Base-by-base conservation (phyloP, 2,888 invertebrate genomes). In the Lomographa bimaculata region DNA sequence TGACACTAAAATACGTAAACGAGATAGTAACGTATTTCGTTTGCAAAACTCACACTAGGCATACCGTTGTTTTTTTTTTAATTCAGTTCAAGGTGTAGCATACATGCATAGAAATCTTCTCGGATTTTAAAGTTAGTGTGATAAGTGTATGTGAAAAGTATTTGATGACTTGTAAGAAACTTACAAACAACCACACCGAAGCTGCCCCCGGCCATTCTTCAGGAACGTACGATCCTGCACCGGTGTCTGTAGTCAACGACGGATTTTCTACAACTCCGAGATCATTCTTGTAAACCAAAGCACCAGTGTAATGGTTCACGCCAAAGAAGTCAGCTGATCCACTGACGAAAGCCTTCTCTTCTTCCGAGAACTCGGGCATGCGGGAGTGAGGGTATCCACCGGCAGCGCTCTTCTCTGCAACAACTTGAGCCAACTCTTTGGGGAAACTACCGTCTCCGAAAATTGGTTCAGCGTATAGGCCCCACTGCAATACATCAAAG, bases 291-390 rank as follows among this genome's bases (percentile, higher is more conserved):
- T 75, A 72, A 4, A 75, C 36, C 1, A 68, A 16, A 0, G 1
- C 54, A 0, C 89, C 70, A 0, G 92, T 91, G 64, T 95, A 96
- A 41, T 93, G 91, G 60, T 95, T 95, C 1, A 95, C 78, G 0
- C 94, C 83, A 7, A 83, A 72, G 60, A 84, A 87, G 44, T 86
- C 86, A 0, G 58, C 50, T 0, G 76, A 8, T 1, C 86, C 86
- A 30, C 57, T 67, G 0, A 71, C 67, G 1, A 71, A 68, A 0
- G 47, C 49, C 5, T 54, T 64, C 64, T 90, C 89, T 28, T 81
- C 74, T 6, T 68, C 59, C 0, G 82, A 79, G 52, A 90, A 90
- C n/a, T 59, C 55, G 0, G 90, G 90, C 25, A 91, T 55, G 1
- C 90, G 71, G 0, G 90, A 90, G 18, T 62, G 49, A 0, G 64